Evolutionary conservation across 1,140 invertebrate genomes (phyloP).

Genomic region (Theocolax elegans): DNA sequence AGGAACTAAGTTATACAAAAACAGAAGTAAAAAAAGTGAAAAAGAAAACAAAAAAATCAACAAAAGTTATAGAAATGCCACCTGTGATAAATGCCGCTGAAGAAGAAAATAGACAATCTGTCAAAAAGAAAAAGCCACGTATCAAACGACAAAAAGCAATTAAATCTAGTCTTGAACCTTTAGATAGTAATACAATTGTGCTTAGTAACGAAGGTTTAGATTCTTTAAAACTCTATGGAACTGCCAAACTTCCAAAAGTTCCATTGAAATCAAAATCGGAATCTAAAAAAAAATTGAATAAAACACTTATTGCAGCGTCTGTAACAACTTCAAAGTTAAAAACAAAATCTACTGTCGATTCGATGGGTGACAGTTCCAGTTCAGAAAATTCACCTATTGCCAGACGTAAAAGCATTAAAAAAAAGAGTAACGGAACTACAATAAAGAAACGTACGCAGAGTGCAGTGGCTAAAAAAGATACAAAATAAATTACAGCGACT

Average conservation of each 20-base stretch:
- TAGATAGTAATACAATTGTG: conserved; percentile 34
- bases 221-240: conserved; percentile 65
- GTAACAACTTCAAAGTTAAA: conserved; percentile 48
- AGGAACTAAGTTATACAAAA: conserved; percentile 66
- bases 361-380: conserved; percentile 66
- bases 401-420: conserved; percentile 25
- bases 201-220: conserved; percentile 39
- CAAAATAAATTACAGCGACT: conserved; percentile 31
- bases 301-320: conserved; percentile 58
- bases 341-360: conserved; percentile 48
- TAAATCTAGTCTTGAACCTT: conserved; percentile 48
- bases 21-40: conserved; percentile 62
- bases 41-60: conserved; percentile 60
- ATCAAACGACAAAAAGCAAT: conserved; percentile 53
- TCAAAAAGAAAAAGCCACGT: conserved; percentile 68
- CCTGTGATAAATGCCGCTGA: conserved; percentile 25
- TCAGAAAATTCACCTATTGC: conserved; percentile 61
- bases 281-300: conserved; percentile 68
- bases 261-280: conserved; percentile 58
- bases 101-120: conserved; percentile 59
- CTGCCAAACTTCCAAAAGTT: conserved; percentile 54
- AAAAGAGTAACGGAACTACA: conserved; percentile 17
- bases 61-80: conserved; percentile 51
- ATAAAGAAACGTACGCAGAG: conserved; percentile 32
- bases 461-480: conserved; percentile 27